Evolutionary conservation across 2,888 invertebrate species (phyloP), one percentile per base, ranked within the genome.

Genomic region (Hydriomena furcata): DNA sequence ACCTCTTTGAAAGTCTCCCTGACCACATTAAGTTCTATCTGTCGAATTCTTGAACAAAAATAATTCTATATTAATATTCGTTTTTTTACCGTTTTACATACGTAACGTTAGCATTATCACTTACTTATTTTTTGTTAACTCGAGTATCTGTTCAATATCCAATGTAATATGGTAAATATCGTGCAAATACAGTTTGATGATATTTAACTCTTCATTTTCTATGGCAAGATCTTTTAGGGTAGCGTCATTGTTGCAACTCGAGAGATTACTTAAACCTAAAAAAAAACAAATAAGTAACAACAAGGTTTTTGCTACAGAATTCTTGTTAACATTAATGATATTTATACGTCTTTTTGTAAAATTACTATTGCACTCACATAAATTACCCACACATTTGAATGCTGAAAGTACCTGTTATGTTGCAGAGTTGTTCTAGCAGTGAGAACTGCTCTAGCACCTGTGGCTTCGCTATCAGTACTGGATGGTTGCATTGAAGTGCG

Each of bases 21-120:
- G 17, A 7, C 28, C 10, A 47, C 25, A 41, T 36, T 40, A 5
- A 34, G 17, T n/a, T 60, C 54, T 28, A 61, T 52, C n/a, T 57
- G 24, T 8, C 40, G 8, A 6, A 65, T 45, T 21, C 65, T 65
- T 11, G 40, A 54, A 52, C 0, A 37, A 43, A 35, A 24, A 8
- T 17, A 17, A 4, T 17, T 17, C n/a, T 17, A 17, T 17, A 17
- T 17, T 17, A 17, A 17, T 17, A 17, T 17, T 17, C n/a, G n/a
- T n/a, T 17, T 17, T 4, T 17, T 2, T 17, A 17, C n/a, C n/a
- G n/a, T n/a, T n/a, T n/a, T 17, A 17, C 2, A 17, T 3, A 17
- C 17, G 2, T 4, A 17, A 4, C 2, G 17, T 17, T 3, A 17
- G 4, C 4, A 17, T 17, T 17, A 17, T 17, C 50, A 37, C 45